Evolutionary conservation across 2,888 invertebrate species (phyloP).

Genomic region (Tetragonula carbonaria): DNA sequence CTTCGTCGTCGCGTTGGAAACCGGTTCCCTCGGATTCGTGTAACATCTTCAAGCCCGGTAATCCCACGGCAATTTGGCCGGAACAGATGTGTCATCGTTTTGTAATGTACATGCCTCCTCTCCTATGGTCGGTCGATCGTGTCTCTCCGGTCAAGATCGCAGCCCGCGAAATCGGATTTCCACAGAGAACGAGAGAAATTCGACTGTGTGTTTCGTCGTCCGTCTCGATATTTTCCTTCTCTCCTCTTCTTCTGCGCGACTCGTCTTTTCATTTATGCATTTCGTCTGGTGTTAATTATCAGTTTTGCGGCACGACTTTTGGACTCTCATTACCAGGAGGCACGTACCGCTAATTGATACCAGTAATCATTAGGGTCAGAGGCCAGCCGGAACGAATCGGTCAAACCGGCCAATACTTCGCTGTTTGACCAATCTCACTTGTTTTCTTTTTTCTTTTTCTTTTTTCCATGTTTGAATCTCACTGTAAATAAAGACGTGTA

Average conservation of each 20-base stretch:
- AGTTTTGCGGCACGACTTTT: slow-evolving; percentile 70
- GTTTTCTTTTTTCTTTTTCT: background rate
- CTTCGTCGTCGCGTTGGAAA: slow-evolving; percentile 41
- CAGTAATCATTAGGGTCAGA: slow-evolving; percentile 67
- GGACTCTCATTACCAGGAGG: slow-evolving; percentile 66
- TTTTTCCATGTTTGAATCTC: background rate
- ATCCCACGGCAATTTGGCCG: slow-evolving; percentile 72
- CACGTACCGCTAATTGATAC: slow-evolving; percentile 71
- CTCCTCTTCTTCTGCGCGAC: slow-evolving; percentile 5
- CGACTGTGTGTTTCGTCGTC: too few species aligned
- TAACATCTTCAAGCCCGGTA: slow-evolving; percentile 68
- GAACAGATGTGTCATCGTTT: slow-evolving; percentile 70
- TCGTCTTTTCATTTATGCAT: slow-evolving; percentile 48
- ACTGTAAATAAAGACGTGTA: slow-evolving; percentile 17
- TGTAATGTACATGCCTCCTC: slow-evolving; percentile 41
- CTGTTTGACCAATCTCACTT: slow-evolving; percentile 24
- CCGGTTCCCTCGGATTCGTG: slow-evolving; percentile 68
- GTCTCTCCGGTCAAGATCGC: background rate
- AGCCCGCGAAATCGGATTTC: slow-evolving; percentile 2
- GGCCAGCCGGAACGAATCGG: slow-evolving; percentile 40
- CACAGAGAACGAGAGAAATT: background rate
- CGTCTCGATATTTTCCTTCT: background rate
- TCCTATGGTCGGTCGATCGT: slow-evolving; percentile 30
- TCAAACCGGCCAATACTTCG: slow-evolving; percentile 12
- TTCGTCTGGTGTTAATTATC: slow-evolving; percentile 69